Conservation (phyloP, 2,888 invertebrate genomes). For the Luperina nickerlii region DNA sequence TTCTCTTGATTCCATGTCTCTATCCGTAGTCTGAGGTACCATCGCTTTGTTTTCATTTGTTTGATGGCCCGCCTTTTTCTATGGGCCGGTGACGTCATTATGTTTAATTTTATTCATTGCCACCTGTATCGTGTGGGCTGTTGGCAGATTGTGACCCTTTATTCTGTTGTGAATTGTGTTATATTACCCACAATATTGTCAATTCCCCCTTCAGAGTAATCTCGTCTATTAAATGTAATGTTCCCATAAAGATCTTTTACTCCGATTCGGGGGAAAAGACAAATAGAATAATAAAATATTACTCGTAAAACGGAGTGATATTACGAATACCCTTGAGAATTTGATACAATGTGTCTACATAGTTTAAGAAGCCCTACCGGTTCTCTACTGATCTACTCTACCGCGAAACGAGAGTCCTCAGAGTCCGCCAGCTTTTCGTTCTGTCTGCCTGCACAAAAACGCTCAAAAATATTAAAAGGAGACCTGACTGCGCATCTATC, state of each 20-base stretch:
- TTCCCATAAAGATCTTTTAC: conserved; percentile 37
- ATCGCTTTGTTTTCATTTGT: conserved; percentile 36
- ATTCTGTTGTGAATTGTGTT: conserved; percentile 40
- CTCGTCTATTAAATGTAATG: conserved; percentile 43
- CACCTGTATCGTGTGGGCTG: conserved; percentile 32
- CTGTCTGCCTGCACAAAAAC: too few species aligned
- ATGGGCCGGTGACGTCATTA: conserved; percentile 40
- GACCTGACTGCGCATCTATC: too few species aligned
- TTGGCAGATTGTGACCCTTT: conserved; percentile 9
- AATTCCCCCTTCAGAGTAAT: conserved; percentile 11
- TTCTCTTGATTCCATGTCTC: neutral
- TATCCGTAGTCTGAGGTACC: neutral
- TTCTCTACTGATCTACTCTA: too few species aligned
- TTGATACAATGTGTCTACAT: neutral
- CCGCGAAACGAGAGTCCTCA: too few species aligned
- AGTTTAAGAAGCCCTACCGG: too few species aligned
- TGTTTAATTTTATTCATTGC: conserved; percentile 54
- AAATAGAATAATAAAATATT: conserved; percentile 54
- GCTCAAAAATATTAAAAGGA: too few species aligned
- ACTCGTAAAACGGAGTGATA: conserved; percentile 42
- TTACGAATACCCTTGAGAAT: conserved; percentile 12
- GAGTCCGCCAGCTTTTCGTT: too few species aligned
- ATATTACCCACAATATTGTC: conserved; percentile 26
- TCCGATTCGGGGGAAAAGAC: conserved; percentile 30
- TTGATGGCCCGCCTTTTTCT: conserved; percentile 27